Percentiles rank a stretch among this genome's conserved stretches.
These are phyloP conservation scores for Tenthredo mesomela DNA, from an alignment of 2,888 invertebrate genomes.

Conservation along the genomic window DNA sequence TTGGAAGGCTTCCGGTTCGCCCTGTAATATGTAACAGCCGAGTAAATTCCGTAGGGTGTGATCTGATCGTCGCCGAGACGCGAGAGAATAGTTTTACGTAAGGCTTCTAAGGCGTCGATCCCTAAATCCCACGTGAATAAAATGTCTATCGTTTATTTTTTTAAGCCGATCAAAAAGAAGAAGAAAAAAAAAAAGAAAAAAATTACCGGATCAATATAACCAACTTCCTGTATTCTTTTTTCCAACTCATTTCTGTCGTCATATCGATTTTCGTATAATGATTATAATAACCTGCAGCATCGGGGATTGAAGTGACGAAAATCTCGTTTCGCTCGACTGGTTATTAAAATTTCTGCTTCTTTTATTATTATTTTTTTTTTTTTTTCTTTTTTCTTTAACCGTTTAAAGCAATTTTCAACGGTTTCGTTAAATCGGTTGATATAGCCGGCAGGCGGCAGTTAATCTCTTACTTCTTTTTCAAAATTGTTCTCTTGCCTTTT, in stretches of 20 bases:
- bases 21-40: background rate
- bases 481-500: background rate
- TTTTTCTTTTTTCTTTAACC: background rate
- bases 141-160: background rate
- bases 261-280: constrained; percentile 11
- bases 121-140: constrained; percentile 35
- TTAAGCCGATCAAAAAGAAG: background rate
- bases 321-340: background rate
- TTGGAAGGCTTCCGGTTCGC: constrained; percentile 42
- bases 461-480: background rate
- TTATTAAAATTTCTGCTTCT: background rate
- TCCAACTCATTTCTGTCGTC: background rate
- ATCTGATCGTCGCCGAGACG: background rate
- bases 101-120: constrained; percentile 40
- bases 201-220: constrained; percentile 38
- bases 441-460: background rate
- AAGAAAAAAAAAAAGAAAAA: too few relatives aligned
- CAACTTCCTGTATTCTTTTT: constrained; percentile 30
- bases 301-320: background rate
- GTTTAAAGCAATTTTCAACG: background rate
- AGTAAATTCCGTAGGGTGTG: constrained; percentile 36
- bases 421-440: background rate
- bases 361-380: too few relatives aligned
- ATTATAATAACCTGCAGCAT: constrained; percentile 1
- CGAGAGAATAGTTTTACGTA: constrained; percentile 24